phyloP scores from a whole-genome alignment of 1,140 invertebrate species.

The Mycetomoellerius zeteki region DNA sequence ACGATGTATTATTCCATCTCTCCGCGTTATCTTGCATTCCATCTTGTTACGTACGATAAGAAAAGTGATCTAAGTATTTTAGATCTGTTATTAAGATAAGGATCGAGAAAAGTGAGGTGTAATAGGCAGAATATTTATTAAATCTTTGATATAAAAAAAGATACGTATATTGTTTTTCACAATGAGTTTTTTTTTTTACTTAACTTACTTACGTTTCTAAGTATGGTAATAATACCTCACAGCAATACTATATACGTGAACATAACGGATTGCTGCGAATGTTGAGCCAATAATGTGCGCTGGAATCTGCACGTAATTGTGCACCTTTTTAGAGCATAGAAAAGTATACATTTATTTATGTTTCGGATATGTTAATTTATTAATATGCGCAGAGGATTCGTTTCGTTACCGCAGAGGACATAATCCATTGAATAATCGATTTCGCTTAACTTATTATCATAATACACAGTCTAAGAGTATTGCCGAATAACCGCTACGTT shows the following conservation, averaged over 20 bases:
- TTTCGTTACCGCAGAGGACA: not conserved
- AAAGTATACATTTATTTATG: not conserved
- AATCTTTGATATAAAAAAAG: slow-evolving; percentile 75
- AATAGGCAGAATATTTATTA: slow-evolving; percentile 71
- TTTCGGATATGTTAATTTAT: not conserved
- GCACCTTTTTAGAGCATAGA: slow-evolving; percentile 11
- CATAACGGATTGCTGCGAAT: slow-evolving; percentile 42
- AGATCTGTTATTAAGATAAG: not conserved
- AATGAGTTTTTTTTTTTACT: slow-evolving; percentile 36
- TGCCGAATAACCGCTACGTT: slow-evolving; percentile 28
- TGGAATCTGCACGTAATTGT: not conserved
- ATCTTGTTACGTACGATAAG: not conserved
- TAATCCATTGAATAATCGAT: slow-evolving; percentile 6
- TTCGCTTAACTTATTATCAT: not conserved
- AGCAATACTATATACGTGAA: slow-evolving; percentile 26
- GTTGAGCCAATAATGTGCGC: slow-evolving; percentile 1
- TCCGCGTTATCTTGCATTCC: slow-evolving; percentile 17
- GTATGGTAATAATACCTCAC: slow-evolving; percentile 26
- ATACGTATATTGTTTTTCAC: slow-evolving; percentile 51
- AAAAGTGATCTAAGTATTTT: slow-evolving; percentile 3
- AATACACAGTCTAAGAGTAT: slow-evolving; percentile 8
- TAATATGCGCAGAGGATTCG: not conserved
- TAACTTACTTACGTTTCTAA: slow-evolving; percentile 70
- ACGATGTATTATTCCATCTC: not conserved
- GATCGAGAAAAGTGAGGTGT: not conserved